phyloP scores from a whole-genome alignment of 2,888 invertebrate genomes.

The Leptura quadrifasciata region DNA sequence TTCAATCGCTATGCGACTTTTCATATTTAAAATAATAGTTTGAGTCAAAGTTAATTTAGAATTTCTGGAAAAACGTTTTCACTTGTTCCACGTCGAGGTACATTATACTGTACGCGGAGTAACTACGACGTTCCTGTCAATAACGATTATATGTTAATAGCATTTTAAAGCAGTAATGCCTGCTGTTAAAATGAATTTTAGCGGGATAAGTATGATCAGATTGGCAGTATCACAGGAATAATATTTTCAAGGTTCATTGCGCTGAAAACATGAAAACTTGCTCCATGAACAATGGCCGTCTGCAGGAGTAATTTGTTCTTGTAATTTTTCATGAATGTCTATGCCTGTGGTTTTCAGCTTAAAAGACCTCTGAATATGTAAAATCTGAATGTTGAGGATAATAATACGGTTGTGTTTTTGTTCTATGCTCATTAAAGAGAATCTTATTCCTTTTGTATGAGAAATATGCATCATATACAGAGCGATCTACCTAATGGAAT shows the following conservation, averaged over 20 bases:
- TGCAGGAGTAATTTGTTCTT: slow-evolving; percentile 33
- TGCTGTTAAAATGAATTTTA: neutral
- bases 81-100: no score
- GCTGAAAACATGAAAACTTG: slow-evolving; percentile 11
- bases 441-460: neutral
- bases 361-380: slow-evolving; percentile 31
- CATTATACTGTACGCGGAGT: neutral
- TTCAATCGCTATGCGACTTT: no score
- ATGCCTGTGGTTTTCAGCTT: slow-evolving; percentile 6
- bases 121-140: neutral
- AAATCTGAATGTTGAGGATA: slow-evolving; percentile 17
- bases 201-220: neutral
- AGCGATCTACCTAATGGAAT: no score
- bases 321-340: slow-evolving; percentile 34
- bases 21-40: no score
- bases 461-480: neutral
- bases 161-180: neutral
- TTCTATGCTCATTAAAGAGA: slow-evolving; percentile 12
- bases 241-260: slow-evolving; percentile 10
- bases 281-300: slow-evolving; percentile 23
- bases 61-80: no score
- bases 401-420: neutral
- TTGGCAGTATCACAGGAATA: slow-evolving; percentile 26
- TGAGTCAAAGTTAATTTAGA: no score
- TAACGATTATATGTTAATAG: neutral